Conservation (phyloP, 2,888 invertebrate genomes). For the Eupithecia exiguata region DNA sequence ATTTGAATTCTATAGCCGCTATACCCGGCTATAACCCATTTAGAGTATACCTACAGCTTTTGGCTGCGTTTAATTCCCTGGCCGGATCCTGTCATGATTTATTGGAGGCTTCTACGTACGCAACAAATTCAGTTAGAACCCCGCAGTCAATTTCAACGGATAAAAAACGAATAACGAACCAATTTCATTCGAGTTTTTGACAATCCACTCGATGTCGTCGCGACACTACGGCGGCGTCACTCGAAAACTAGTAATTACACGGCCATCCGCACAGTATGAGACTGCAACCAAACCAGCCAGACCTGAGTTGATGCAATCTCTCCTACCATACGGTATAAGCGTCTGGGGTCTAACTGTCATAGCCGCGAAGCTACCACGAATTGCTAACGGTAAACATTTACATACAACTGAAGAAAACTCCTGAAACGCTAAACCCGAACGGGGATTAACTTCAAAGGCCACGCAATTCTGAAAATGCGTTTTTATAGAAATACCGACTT, state of each 20-base stretch:
- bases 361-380: slow-evolving; percentile 55
- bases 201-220: slow-evolving; percentile 62
- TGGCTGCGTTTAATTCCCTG: slow-evolving; percentile 26
- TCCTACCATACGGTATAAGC: slow-evolving; percentile 33
- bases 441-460: slow-evolving; percentile 79
- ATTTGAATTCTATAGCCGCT: slow-evolving; percentile 27
- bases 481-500: slow-evolving; percentile 78
- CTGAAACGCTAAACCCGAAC: slow-evolving; percentile 61
- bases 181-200: slow-evolving; percentile 69
- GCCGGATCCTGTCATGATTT: slow-evolving; percentile 27
- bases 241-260: slow-evolving; percentile 61
- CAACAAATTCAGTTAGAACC: slow-evolving; percentile 41
- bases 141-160: slow-evolving; percentile 46
- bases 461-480: slow-evolving; percentile 77
- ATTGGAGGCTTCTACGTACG: slow-evolving; percentile 31
- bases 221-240: slow-evolving; percentile 50
- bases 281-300: slow-evolving; percentile 46
- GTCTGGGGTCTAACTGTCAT: slow-evolving; percentile 48
- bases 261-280: slow-evolving; percentile 51
- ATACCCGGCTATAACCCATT: slow-evolving; percentile 13
- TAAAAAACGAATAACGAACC: slow-evolving; percentile 56
- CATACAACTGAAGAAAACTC: slow-evolving; percentile 58
- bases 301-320: slow-evolving; percentile 39
- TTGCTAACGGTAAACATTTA: slow-evolving; percentile 61
- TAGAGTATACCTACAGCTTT: slow-evolving; percentile 14